Conservation (phyloP, 1,140 invertebrate genomes). For the Hyphantria cunea region DNA sequence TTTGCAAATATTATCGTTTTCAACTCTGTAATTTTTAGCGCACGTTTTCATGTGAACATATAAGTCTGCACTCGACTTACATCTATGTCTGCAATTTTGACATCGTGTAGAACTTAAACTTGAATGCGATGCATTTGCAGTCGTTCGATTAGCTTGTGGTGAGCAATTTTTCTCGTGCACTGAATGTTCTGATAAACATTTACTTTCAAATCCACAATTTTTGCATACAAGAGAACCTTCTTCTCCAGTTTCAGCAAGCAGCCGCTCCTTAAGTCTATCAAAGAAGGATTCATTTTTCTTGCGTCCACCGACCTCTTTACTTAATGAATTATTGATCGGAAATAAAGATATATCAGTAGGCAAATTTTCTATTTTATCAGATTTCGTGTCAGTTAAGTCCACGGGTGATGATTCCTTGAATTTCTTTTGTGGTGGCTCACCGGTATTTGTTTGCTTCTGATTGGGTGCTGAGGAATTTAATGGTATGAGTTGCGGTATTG, state of each 20-base stretch:
- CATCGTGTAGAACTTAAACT: slow-evolving; percentile 89
- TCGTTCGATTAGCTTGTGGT: slow-evolving; percentile 51
- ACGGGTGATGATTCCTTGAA: slow-evolving; percentile 53
- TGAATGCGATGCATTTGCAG: slow-evolving; percentile 56
- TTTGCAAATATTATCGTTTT: slow-evolving; percentile 56
- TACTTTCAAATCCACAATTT: slow-evolving; percentile 90
- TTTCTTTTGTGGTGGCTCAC: slow-evolving; percentile 70
- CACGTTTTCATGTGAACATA: slow-evolving; percentile 88
- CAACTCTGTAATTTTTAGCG: slow-evolving; percentile 67
- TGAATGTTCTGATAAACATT: slow-evolving; percentile 91
- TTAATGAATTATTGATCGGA: slow-evolving; percentile 44
- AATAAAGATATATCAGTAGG: slow-evolving; percentile 57
- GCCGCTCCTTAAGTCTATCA: slow-evolving; percentile 89
- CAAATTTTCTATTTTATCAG: slow-evolving; percentile 50
- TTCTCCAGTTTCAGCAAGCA: slow-evolving; percentile 81
- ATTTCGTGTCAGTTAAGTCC: slow-evolving; percentile 40
- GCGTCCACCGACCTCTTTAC: slow-evolving; percentile 53
- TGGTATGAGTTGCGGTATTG: slow-evolving; percentile 88
- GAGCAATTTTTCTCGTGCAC: slow-evolving; percentile 87
- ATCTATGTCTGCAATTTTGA: slow-evolving; percentile 91
- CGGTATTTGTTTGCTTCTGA: slow-evolving; percentile 52
- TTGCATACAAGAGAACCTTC: slow-evolving; percentile 86
- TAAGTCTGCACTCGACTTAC: slow-evolving; percentile 90
- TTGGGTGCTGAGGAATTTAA: slow-evolving; percentile 77
- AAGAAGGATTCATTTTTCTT: slow-evolving; percentile 91